Base-by-base conservation (phyloP, 2,113 vertebrate species). In the Anas platyrhynchos region DNA sequence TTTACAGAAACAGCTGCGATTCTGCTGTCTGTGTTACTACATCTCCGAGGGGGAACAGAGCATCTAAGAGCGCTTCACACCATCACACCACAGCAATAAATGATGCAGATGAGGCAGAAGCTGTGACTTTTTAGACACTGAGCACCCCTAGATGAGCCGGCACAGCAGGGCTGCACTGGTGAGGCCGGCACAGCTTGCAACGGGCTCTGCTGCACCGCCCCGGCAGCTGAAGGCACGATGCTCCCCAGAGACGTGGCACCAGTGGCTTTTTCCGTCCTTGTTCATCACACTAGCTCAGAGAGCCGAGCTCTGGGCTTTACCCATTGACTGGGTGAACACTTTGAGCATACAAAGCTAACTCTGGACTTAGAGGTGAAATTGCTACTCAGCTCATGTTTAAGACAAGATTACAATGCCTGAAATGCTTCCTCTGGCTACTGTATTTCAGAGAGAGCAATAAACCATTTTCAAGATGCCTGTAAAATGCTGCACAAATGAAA, bases 131-230 rank as follows among this genome's bases (percentile, higher is more conserved):
- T 44, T 23, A 54, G 54, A 13, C 38, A 21, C 16, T 43, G 25
- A 4, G 11, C 11, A 8, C 21, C 34, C 17, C 3, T 11, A 59
- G 78, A 38, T 7, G 31, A 62, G 43, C 48, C 41, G 34, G 20
- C 8, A 5, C 3, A 29, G 6, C 67, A 76, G 54, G 56, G 15
- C 62, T 59, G 62, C 3, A 15, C n/a, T 15, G 29, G 14, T 5
- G 34, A 73, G 55, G 55, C 21, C 13, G 20, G 38, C 50, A 61
- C 7, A 72, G 41, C 23, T 3, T 16, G 8, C 6, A 62, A 8
- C 1, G 0, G 0, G 2, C 29, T 15, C 27, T 27, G 55, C 34
- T 18, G n/a, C 2, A 0, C 66, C 16, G 32, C 41, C 84, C 36
- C 63, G 48, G 59, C 22, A 20, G 38, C 75, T 75, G 43, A 50